Conservation (phyloP, 1,140 invertebrate genomes). For the Pseudomyrmex sp. region DNA sequence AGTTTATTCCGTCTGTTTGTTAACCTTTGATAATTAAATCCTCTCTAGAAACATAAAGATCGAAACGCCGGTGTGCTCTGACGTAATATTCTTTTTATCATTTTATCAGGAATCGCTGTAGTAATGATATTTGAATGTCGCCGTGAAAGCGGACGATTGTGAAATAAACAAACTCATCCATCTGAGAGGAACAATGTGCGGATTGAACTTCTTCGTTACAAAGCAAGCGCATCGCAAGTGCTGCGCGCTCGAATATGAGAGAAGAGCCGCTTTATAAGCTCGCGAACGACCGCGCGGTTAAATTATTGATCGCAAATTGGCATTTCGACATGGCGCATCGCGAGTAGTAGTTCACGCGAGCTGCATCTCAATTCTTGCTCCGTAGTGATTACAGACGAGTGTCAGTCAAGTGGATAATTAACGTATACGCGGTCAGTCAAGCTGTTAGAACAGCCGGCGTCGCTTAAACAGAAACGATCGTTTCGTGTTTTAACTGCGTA, state of each 20-base stretch:
- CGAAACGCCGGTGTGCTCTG: neutral
- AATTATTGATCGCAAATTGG: conserved; percentile 44
- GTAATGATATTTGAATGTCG: conserved; percentile 22
- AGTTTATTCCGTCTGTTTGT: conserved; percentile 14
- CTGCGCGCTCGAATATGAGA: neutral
- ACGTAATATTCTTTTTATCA: neutral
- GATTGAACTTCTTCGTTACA: neutral
- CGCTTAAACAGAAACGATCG: conserved; percentile 38
- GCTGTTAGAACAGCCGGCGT: conserved; percentile 9
- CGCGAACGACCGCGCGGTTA: neutral
- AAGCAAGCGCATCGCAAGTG: conserved; percentile 11
- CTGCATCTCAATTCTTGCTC: conserved; percentile 25
- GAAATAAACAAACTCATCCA: conserved; percentile 14
- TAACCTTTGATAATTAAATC: conserved; percentile 42
- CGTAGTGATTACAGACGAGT: conserved; percentile 32
- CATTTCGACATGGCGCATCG: conserved; percentile 15
- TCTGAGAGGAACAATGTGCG: neutral
- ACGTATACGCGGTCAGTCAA: conserved; percentile 10
- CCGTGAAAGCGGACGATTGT: neutral
- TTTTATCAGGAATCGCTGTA: neutral
- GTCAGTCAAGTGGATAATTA: conserved; percentile 36
- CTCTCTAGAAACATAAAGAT: conserved; percentile 21
- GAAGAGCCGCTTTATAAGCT: conserved; percentile 16
- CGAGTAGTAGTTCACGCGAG: neutral
- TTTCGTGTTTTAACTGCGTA: conserved; percentile 14